phyloP scores from a whole-genome alignment of 2,888 invertebrate genomes.

The Heteropelma amictum region DNA sequence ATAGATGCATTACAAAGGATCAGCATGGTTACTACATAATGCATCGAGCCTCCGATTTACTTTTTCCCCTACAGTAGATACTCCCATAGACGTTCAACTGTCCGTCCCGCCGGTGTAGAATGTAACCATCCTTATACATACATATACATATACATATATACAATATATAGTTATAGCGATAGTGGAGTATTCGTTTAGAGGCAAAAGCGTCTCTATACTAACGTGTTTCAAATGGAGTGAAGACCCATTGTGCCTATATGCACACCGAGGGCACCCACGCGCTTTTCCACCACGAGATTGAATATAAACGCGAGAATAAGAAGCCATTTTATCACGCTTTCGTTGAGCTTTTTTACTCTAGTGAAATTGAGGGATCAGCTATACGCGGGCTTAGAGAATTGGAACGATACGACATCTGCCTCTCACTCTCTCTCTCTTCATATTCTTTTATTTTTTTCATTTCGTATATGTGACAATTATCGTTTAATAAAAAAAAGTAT shows the following conservation, averaged over 20 bases:
- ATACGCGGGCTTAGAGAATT: constrained; percentile 68
- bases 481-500: too few species aligned
- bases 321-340: constrained; percentile 76
- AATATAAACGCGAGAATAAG: constrained; percentile 78
- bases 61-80: constrained; percentile 49
- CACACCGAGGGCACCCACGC: constrained; percentile 60
- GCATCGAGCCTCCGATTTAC: constrained; percentile 68
- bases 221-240: constrained; percentile 74
- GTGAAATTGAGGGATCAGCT: constrained; percentile 76
- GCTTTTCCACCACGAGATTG: constrained; percentile 68
- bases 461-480: too few species aligned
- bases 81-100: constrained; percentile 44
- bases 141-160: constrained; percentile 15
- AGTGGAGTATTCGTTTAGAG: constrained; percentile 16
- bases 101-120: constrained; percentile 42
- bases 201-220: constrained; percentile 63
- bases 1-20: constrained; percentile 74
- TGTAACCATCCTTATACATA: not conserved
- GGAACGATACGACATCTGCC: constrained; percentile 56
- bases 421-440: constrained; percentile 51
- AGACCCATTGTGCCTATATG: constrained; percentile 64
- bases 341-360: constrained; percentile 73
- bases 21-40: constrained; percentile 74
- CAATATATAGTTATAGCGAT: too few species aligned
- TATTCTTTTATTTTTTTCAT: too few species aligned